These are phyloP conservation scores for Xiphorhynchus elegans DNA, from an alignment of 2,113 vertebrate genomes.

Conservation along the genomic window DNA sequence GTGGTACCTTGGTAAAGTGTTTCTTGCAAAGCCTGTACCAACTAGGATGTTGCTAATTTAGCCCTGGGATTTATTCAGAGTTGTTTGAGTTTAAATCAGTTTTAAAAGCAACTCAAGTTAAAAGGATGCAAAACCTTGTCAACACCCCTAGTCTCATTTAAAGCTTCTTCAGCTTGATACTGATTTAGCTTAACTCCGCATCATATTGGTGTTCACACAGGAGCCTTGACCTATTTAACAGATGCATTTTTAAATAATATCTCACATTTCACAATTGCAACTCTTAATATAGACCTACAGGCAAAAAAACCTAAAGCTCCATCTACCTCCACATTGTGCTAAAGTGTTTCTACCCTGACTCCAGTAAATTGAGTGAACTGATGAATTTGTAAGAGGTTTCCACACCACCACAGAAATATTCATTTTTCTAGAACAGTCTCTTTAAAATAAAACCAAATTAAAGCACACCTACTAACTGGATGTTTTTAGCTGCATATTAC, in stretches of 20 bases:
- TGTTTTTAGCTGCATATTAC: conserved; percentile 51
- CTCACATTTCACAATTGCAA: not conserved
- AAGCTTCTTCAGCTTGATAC: not conserved
- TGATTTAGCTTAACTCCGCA: not conserved
- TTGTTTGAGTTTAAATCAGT: not conserved
- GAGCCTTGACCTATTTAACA: not conserved
- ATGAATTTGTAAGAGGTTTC: not conserved
- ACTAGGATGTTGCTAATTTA: not conserved
- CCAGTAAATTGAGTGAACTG: not conserved
- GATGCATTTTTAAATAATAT: not conserved
- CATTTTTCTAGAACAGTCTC: conserved; percentile 23
- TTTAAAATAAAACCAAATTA: not conserved
- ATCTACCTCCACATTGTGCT: not conserved
- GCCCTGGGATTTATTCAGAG: not conserved
- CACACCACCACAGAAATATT: not conserved
- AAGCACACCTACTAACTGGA: conserved; percentile 48
- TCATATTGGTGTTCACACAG: not conserved
- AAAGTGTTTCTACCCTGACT: not conserved
- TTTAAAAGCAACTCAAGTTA: not conserved
- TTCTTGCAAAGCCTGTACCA: not conserved
- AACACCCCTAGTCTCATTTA: not conserved
- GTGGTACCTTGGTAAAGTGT: not conserved
- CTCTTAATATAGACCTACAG: not conserved
- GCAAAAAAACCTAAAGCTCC: not conserved
- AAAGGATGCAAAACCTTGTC: not conserved